Evolutionary conservation across 2,797 vertebrate genomes (phyloP), one percentile per base, ranked within the genome.

Genomic region (Microctenopoma steveboyesi): DNA sequence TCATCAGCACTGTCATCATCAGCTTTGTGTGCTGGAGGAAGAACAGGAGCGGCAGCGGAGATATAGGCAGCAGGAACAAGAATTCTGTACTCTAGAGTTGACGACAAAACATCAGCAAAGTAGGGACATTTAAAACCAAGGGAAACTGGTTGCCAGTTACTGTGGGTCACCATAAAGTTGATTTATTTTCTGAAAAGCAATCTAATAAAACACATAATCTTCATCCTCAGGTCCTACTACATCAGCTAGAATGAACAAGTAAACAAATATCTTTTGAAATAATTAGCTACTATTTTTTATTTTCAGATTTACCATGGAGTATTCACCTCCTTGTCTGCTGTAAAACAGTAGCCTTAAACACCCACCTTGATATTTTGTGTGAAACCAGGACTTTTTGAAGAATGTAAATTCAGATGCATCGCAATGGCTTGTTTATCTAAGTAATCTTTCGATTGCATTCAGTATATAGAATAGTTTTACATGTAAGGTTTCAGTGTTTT

Each of bases 11-110:
- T 27, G 52, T 91, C 56, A 81, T 93, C 51, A 54, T 87, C 27
- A 72, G 75, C 74, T 89, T 87, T 16, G 7, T 92, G 37, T 93
- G 83, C 70, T 93, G 91, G 89, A 89, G 55, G 69, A 92, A 72
- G 51, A 93, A 83, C 37, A 94, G 77, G 70, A 86, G 69, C 25
- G 92, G 87, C 37, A 91, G 81, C n/a, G 79, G 82, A 59, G 65
- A 91, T 46, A 86, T 94, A 49, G 52, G 55, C 5, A 62, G 39
- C 30, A 79, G 86, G 53, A 82, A 77, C 69, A 91, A 82, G 28
- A 89, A 90, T 76, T 86, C 85, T 30, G 90, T 91, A 64, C 81
- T 94, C 64, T 93, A 91, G 75, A 56, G 27, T 9, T 28, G 64
- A 73, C 59, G 11, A 55, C 7, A 45, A 45, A 52, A 27, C 51